phyloP scores from a whole-genome alignment of 2,888 invertebrate genomes.

The Baccha elongata region DNA sequence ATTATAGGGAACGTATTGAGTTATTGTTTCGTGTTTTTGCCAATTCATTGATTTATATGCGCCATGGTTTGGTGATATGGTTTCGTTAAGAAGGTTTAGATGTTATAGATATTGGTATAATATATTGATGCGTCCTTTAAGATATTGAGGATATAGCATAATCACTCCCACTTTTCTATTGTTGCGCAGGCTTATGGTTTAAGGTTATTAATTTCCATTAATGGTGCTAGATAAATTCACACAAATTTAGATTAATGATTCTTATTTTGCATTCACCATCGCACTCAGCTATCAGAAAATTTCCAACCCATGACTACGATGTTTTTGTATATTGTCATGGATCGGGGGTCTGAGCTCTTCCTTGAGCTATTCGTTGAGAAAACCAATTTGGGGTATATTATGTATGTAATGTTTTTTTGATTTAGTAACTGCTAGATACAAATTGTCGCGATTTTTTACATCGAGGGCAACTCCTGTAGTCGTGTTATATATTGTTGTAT shows the following conservation, averaged over 20 bases:
- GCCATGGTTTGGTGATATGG: conserved; percentile 2
- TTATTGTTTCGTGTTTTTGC: conserved; percentile 62
- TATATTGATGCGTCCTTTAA: background rate
- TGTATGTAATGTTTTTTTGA: too few species aligned
- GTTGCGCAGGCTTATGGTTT: conserved; percentile 27
- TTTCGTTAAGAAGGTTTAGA: conserved; percentile 12
- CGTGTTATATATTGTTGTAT: too few species aligned
- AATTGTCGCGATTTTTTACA: too few species aligned
- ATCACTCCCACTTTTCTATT: background rate
- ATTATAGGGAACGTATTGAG: conserved; percentile 38
- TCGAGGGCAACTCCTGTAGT: too few species aligned
- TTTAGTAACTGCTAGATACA: too few species aligned
- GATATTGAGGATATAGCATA: conserved; percentile 14
- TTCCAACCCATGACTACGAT: background rate
- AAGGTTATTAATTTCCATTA: conserved; percentile 72
- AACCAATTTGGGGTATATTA: too few species aligned
- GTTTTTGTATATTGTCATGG: background rate
- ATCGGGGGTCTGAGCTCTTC: too few species aligned
- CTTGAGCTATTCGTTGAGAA: too few species aligned
- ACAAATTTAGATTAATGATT: conserved; percentile 71
- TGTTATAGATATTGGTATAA: background rate
- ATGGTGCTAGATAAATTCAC: conserved; percentile 62
- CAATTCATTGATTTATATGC: conserved; percentile 55
- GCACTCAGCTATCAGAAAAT: background rate
- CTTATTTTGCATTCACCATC: conserved; percentile 31